phyloP scores from a whole-genome alignment of 2,797 vertebrate species.

The Alosa sapidissima region DNA sequence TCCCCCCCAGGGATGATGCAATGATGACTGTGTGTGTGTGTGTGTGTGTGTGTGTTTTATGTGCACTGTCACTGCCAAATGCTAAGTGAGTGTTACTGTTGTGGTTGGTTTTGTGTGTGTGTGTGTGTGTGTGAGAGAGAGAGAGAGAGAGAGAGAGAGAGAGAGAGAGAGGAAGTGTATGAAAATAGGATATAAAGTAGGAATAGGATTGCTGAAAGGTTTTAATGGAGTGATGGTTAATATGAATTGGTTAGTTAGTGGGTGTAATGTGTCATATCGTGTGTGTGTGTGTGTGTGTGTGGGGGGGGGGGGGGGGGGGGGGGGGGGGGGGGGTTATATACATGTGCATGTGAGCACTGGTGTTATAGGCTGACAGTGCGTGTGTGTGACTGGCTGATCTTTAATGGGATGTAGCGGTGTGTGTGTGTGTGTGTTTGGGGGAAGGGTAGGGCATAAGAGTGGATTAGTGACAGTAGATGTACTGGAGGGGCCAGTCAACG shows the following conservation, averaged over 20 bases:
- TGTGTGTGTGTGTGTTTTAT: background rate
- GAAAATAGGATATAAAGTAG: background rate
- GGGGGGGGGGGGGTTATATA: background rate
- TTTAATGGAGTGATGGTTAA: background rate
- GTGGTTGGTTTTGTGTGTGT: background rate
- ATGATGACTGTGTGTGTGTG: background rate
- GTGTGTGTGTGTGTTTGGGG: constrained; percentile 9
- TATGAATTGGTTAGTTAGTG: background rate
- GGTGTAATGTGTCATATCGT: background rate
- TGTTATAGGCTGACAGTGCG: background rate
- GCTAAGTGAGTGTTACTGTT: too few relatives aligned
- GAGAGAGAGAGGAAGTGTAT: background rate
- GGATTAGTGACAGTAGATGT: constrained; percentile 34
- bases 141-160: too few relatives aligned
- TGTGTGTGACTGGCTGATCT: constrained; percentile 3
- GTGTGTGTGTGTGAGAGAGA: background rate
- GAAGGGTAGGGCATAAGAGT: background rate
- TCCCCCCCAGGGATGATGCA: background rate
- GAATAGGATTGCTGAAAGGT: background rate
- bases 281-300: constrained; percentile 11
- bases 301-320: too few relatives aligned
- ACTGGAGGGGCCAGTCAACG: background rate
- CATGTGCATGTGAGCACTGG: background rate
- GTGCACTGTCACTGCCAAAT: too few relatives aligned
- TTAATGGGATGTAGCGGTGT: constrained; percentile 11